Base-by-base conservation (phyloP, 2,888 invertebrate species). In the Oxystoma pomonae region DNA sequence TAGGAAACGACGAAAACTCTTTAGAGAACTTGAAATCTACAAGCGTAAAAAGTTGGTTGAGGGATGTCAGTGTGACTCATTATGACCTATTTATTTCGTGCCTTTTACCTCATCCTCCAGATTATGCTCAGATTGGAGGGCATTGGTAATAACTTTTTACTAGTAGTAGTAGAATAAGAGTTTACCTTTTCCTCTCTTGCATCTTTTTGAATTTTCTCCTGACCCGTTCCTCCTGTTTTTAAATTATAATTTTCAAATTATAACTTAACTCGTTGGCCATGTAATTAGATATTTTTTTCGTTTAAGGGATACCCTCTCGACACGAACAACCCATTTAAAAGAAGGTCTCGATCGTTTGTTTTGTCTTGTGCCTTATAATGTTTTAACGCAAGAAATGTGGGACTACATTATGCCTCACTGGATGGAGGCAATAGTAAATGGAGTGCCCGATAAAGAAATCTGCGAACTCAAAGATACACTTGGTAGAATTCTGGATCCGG, bases 331-430 rank as follows among this genome's bases (percentile, higher is more conserved):
- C 50, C 96, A 98, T 76, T 86, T 98, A 18, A 95, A 94, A 79
- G 97, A 99, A 77, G 98, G 98, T 1, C 85, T 98, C 51, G 93
- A 95, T 78, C 87, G 97, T 65, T 83, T 99, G 57, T 94, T 98
- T 77, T 98, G 98, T 77, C 82, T 99, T 67, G 96, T 98, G 35
- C 98, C 99, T 0, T 99, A 99, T 78, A 98, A 98, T 72, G 92
- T 99, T 20, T 94, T 99, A 69, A 94, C 95, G 0, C 90, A 93
- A 69, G 94, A 96, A 74, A 94, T 96, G 62, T 99, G 99, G 99
- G 94, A 97, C 77, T 91, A 91, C 77, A 95, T 99, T 19, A 99
- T 99, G 95, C 98, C 99, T 0, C 92, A 94, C 73, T 99, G 99
- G 99, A 91, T 99, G 90, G 97, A 98, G 80, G 95, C 97, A 0